Evolutionary conservation across 2,797 vertebrate species (phyloP).

Genomic region (Scarus forsteni): DNA sequence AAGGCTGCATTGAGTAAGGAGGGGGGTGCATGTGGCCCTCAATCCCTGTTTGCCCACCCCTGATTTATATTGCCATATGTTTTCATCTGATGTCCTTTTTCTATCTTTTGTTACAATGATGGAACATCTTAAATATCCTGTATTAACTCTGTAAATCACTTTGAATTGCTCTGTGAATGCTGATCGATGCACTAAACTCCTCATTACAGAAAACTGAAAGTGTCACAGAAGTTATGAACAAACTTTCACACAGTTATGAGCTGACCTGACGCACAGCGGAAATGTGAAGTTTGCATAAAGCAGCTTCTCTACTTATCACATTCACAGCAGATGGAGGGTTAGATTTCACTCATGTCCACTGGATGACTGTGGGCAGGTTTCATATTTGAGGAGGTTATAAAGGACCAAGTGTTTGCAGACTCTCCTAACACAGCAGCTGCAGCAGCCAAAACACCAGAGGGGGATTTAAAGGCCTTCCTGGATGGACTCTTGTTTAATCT

Average conservation of each 20-base stretch:
- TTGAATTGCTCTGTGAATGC: too few relatives aligned
- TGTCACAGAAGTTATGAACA: too few relatives aligned
- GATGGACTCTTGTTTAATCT: conserved; percentile 14
- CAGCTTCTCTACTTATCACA: conserved; percentile 72
- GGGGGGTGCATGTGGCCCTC: too few relatives aligned
- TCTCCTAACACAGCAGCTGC: neutral
- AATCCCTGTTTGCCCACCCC: too few relatives aligned
- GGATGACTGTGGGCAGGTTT: conserved; percentile 24
- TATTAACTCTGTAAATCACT: too few relatives aligned
- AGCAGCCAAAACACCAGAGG: neutral
- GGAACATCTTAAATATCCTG: too few relatives aligned
- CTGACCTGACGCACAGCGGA: conserved; percentile 18
- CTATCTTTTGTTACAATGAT: too few relatives aligned
- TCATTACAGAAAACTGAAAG: too few relatives aligned
- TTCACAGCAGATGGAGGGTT: conserved; percentile 62
- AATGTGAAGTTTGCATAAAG: conserved; percentile 61
- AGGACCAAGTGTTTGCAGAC: conserved; percentile 3
- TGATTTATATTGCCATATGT: too few relatives aligned
- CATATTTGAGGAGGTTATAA: conserved; percentile 54
- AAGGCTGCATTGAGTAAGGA: too few relatives aligned
- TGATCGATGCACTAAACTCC: too few relatives aligned
- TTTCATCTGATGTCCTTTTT: too few relatives aligned
- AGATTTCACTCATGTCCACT: conserved; percentile 54
- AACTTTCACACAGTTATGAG: conserved; percentile 13
- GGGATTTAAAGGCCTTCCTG: neutral